Base-by-base conservation (phyloP, 2,113 vertebrate species). In the Lagenorhynchus albirostris region DNA sequence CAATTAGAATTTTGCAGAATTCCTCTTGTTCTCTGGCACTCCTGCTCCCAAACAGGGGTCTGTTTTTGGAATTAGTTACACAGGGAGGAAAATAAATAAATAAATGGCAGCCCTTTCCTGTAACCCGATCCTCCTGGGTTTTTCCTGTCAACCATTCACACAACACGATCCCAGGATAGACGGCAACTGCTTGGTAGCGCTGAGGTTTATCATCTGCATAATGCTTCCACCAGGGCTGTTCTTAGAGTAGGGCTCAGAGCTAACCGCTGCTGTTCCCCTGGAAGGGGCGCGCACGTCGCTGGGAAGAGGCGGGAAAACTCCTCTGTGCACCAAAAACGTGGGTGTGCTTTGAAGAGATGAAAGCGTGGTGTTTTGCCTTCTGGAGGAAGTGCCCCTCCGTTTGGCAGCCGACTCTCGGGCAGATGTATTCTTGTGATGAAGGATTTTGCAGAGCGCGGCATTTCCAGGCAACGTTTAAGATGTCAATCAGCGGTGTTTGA, bases 1-100 rank as follows among this genome's bases (percentile, higher is more conserved):
- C 99, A 99, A 99, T 99, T 99, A 99, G 99, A 99, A 99, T 99
- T 99, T 99, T 98, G 99, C 99, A 99, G 99, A 99, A 99, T 99
- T 99, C 99, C 99, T 99, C 99, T 99, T 99, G 99, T 99, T 99
- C 99, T 98, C 97, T 96, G 98, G 98, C 98, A 98, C 99, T 99
- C 97, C 86, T 97, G 99, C 99, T 99, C 98, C 98, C 99, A 98
- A 97, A 97, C 96, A 96, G 97, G 26, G 98, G 98, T 98, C 98
- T 98, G 98, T 98, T 99, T 99, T 99, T 98, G 98, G 99, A 99
- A 99, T 99, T 99, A 92, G 99, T 99, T 99, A 99, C 99, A 98
- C 94, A 80, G 25, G 77, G 95, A 83, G 91, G 79, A 10, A 98
- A 98, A 98, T 98, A 99, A 99, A 99, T 99, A 99, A 99, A 99